A percentile compares a stretch with the other conserved stretches of the same genome.
Conservation (phyloP, 2,888 invertebrate species). For the Lacanobia oleracea region DNA sequence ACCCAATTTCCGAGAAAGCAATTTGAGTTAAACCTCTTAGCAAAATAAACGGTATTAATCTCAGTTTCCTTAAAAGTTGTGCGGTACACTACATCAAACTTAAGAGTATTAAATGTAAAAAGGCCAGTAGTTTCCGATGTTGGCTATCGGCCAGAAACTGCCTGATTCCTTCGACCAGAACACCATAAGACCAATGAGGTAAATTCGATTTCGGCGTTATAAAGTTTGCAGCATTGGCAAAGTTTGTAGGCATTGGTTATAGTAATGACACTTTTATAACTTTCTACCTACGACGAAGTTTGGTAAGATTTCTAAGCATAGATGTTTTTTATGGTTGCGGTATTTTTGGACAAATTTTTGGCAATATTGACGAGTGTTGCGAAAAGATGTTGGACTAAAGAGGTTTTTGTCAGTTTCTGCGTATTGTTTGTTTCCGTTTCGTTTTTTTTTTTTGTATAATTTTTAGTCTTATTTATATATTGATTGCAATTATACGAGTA, state of each 20-base stretch:
- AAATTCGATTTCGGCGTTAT: conserved; percentile 67
- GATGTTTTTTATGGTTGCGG: conserved; percentile 31
- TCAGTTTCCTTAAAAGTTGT: conserved; percentile 78
- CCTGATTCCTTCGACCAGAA: conserved; percentile 65
- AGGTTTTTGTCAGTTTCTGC: neutral
- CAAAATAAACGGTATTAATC: conserved; percentile 85
- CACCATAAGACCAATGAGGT: conserved; percentile 67
- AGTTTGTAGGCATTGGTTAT: conserved; percentile 60
- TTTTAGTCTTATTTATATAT: too few relatives aligned
- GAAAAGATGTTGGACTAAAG: neutral
- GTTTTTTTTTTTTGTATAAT: too few relatives aligned
- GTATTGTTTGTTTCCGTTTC: too few relatives aligned
- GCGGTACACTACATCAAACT: conserved; percentile 84
- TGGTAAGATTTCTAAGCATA: conserved; percentile 57
- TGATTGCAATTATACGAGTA: too few relatives aligned
- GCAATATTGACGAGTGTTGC: neutral
- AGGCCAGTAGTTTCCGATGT: conserved; percentile 73
- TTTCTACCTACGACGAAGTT: conserved; percentile 42
- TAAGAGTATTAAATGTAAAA: conserved; percentile 88
- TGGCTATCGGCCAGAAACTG: conserved; percentile 79
- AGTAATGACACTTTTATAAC: conserved; percentile 59
- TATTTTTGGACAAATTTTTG: conserved; percentile 40
- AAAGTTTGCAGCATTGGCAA: conserved; percentile 57
- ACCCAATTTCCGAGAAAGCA: conserved; percentile 70
- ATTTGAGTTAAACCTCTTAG: conserved; percentile 84